phyloP scores from a whole-genome alignment of 2,113 vertebrate species.

The Gymnogyps californianus region DNA sequence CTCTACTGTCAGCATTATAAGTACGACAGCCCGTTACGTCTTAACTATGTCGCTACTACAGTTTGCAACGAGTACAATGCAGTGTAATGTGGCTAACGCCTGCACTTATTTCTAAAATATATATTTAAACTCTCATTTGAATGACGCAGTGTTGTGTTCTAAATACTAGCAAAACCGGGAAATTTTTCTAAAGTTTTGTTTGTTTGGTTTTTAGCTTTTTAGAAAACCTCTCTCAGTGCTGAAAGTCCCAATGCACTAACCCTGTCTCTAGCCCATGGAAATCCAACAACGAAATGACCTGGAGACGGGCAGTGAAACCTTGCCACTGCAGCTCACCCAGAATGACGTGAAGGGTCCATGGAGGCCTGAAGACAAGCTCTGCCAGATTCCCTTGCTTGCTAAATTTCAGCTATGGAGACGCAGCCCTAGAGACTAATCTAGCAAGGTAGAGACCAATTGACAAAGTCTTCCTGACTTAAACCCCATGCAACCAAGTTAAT shows the following conservation, averaged over 20 bases:
- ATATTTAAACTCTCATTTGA: neutral
- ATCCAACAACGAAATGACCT: neutral
- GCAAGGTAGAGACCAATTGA: neutral
- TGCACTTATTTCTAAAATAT: neutral
- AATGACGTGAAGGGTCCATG: neutral
- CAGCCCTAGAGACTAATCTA: neutral
- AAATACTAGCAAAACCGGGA: neutral
- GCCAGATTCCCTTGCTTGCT: neutral
- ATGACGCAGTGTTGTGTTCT: neutral
- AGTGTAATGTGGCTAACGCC: neutral
- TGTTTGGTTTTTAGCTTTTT: neutral
- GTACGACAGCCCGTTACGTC: accelerated
- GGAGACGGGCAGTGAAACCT: neutral
- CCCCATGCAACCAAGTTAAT: conserved; percentile 22
- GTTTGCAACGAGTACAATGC: neutral
- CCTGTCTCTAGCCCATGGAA: neutral
- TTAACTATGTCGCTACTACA: neutral
- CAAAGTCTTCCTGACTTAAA: conserved; percentile 12
- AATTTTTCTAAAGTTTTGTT: neutral
- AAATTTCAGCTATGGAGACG: neutral
- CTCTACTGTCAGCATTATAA: neutral
- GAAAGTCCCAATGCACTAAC: neutral
- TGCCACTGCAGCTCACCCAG: neutral
- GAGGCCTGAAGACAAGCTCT: neutral
- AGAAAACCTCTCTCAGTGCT: neutral